Percentiles rank a stretch among this genome's conserved stretches.
Conservation (phyloP, 2,888 invertebrate genomes). For the Nymphalis polychloros region DNA sequence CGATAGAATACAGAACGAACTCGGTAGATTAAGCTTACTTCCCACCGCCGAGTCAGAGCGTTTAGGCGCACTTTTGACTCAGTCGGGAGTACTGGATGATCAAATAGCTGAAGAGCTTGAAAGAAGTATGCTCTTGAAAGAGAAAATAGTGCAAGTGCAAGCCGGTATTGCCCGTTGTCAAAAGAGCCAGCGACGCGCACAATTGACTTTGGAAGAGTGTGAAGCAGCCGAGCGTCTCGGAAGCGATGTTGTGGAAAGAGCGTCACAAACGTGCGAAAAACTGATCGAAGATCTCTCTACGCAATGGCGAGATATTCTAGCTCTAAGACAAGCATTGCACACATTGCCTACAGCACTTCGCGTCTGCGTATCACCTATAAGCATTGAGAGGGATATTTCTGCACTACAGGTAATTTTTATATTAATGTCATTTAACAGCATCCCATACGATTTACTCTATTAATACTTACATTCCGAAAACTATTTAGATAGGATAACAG, state of each 20-base stretch:
- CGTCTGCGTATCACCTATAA: conserved; percentile 88
- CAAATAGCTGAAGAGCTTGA: conserved; percentile 90
- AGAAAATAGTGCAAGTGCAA: conserved; percentile 87
- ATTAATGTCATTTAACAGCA: too few species aligned
- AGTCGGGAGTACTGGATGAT: conserved; percentile 86
- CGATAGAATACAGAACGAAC: conserved; percentile 90
- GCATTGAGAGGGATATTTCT: conserved; percentile 89
- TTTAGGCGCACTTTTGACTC: conserved; percentile 85
- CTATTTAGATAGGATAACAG: too few species aligned
- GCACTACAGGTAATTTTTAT: conserved; percentile 66
- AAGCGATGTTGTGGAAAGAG: conserved; percentile 89
- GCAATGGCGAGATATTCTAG: conserved; percentile 90
- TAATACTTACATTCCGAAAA: too few species aligned
- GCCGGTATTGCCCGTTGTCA: conserved; percentile 86
- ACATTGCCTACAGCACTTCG: conserved; percentile 88
- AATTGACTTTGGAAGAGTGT: conserved; percentile 86
- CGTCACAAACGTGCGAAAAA: conserved; percentile 86
- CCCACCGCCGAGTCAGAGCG: conserved; percentile 89
- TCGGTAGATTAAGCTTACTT: conserved; percentile 87
- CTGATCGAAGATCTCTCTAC: conserved; percentile 85
- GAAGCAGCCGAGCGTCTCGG: conserved; percentile 87
- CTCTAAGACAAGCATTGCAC: conserved; percentile 87
- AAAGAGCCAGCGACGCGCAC: conserved; percentile 85
- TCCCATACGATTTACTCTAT: too few species aligned
- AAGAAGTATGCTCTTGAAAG: conserved; percentile 86